Conservation (phyloP, 1,140 invertebrate species). For the Drosophila sturtevanti region DNA sequence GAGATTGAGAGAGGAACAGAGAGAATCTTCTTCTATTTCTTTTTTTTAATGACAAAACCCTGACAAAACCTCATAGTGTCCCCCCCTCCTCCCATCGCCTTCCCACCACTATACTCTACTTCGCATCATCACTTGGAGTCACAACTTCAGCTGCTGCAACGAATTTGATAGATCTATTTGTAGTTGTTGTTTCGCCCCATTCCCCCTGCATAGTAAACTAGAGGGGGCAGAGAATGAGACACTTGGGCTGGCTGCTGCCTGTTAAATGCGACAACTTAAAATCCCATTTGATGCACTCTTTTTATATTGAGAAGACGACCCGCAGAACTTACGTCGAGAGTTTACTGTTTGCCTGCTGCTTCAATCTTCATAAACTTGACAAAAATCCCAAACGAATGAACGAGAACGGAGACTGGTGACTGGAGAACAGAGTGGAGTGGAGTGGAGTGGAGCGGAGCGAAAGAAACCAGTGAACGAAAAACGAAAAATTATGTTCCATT, state of each 20-base stretch:
- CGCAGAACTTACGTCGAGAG: slow-evolving; percentile 45
- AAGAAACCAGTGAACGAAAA: slow-evolving; percentile 54
- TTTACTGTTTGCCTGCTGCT: slow-evolving; percentile 40
- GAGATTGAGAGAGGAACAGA: slow-evolving; percentile 35
- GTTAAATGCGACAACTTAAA: slow-evolving; percentile 80
- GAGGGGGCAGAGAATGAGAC: background rate
- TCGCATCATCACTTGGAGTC: background rate
- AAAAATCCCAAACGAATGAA: slow-evolving; percentile 56
- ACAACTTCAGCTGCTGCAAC: slow-evolving; percentile 52
- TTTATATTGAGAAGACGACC: slow-evolving; percentile 51
- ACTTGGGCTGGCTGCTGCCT: slow-evolving; percentile 34
- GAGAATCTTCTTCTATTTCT: background rate
- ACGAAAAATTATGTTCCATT: slow-evolving; percentile 81
- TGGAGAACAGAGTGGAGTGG: too few species aligned
- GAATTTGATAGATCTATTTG: slow-evolving; percentile 78
- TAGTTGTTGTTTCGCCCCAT: slow-evolving; percentile 45
- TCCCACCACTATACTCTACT: background rate
- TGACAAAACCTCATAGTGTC: slow-evolving; percentile 45
- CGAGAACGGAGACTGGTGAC: background rate
- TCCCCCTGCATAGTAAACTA: background rate
- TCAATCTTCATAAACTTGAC: slow-evolving; percentile 81
- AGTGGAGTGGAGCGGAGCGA: too few species aligned
- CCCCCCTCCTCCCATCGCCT: background rate
- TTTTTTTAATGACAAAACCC: slow-evolving; percentile 64
- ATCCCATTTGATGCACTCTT: slow-evolving; percentile 80